Base-by-base conservation (phyloP, 2,797 vertebrate species). In the Pygocentrus nattereri region DNA sequence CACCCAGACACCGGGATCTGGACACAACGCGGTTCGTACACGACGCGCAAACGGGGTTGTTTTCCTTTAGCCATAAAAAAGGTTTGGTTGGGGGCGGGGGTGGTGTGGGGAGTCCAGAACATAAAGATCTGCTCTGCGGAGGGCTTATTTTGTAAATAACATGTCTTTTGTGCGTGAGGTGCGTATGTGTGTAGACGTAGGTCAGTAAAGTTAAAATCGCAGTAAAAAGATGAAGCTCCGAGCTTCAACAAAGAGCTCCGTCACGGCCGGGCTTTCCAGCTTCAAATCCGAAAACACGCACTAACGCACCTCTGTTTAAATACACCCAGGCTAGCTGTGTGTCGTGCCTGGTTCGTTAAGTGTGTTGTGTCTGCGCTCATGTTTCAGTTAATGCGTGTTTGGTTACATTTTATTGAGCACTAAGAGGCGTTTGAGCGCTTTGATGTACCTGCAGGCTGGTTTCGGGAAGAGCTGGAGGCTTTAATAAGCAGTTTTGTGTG, bases 401-500 rank as follows among this genome's bases (percentile, higher is more conserved):
- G n/a, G 56, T 10, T 18, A 0, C 0, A 7, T 19, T 21, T 21
- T 23, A 11, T 23, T 68, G 38, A 15, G 1, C 10, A 8, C 23
- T 64, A 19, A 10, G n/a, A 68, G 27, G 38, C 11, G 11, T 30
- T 6, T 19, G 30, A 62, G 19, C 3, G 31, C 30, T 12, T 10
- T 65, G n/a, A 68, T 44, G 38, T 23, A 41, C 15, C n/a, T 67
- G 31, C 2, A 38, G 18, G 18, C 21, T 27, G 3, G 3, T 61
- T 27, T 61, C 25, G 54, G 21, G n/a, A 27, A 0, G 10, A 1
- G 21, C 56, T 25, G 7, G 21, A 5, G 23, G 0, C 25, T 27
- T 49, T 44, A 21, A 58, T 74, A 11, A n/a, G 41, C 41, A 47
- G 34, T 41, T 79, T 71, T 61, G 79, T 68, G 69, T 80, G 79